A percentile compares a stretch with the other conserved stretches of the same genome.
phyloP scores from a whole-genome alignment of 2,888 invertebrate species.

The Cryptus viduatorius region DNA sequence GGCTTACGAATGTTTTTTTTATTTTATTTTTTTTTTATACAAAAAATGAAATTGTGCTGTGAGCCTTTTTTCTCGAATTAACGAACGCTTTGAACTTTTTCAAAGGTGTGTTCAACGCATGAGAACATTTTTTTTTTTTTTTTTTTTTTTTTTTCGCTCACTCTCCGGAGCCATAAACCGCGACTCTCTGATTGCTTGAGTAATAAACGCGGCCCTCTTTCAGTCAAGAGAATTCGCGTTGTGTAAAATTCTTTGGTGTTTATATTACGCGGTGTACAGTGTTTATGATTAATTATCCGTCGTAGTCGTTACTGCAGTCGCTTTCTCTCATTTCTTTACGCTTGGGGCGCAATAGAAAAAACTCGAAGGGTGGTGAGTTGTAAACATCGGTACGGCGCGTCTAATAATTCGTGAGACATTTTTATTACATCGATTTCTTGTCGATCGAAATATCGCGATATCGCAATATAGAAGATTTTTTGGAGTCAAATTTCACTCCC shows the following conservation, averaged over 20 bases:
- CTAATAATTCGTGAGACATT: too few species aligned
- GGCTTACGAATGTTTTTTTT: not conserved
- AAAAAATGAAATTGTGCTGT: not conserved
- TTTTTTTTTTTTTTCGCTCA: not conserved
- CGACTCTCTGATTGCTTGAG: conserved; percentile 30
- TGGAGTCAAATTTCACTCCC: too few species aligned
- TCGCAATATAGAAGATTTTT: too few species aligned
- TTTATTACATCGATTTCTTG: too few species aligned
- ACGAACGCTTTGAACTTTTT: conserved; percentile 47
- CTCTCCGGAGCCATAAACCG: conserved; percentile 25
- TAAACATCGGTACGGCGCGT: too few species aligned
- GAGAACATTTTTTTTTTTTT: not conserved
- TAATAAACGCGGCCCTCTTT: conserved; percentile 31
- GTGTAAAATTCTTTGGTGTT: conserved; percentile 30
- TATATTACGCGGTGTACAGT: conserved; percentile 5
- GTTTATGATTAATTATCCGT: conserved; percentile 44
- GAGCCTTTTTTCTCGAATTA: not conserved
- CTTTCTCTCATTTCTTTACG: conserved; percentile 8
- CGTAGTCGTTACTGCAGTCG: conserved; percentile 16
- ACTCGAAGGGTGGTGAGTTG: too few species aligned
- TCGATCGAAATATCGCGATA: too few species aligned
- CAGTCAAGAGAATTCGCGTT: conserved; percentile 32
- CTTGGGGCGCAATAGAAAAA: not conserved
- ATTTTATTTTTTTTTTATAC: not conserved
- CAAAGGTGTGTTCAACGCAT: conserved; percentile 39